Evolutionary conservation across 2,113 vertebrate genomes (phyloP).

Genomic region (Clarias gariepinus): DNA sequence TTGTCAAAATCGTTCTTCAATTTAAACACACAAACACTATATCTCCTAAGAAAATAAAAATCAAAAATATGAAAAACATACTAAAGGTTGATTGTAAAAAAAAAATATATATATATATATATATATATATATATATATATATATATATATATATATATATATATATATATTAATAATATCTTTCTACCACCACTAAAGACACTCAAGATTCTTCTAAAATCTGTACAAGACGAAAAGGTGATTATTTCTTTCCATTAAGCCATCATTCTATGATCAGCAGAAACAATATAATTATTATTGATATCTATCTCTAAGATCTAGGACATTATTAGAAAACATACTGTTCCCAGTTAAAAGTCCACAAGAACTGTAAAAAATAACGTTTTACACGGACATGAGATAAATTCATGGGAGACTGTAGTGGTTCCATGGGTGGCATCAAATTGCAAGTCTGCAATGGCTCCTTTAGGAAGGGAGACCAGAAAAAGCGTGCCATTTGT

Average conservation of each 20-base stretch:
- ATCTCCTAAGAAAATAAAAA: conserved; percentile 57
- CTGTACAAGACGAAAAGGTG: conserved; percentile 15
- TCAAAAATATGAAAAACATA: conserved; percentile 28
- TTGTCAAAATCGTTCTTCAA: neutral
- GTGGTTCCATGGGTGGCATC: conserved; percentile 31
- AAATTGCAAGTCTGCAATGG: conserved; percentile 23
- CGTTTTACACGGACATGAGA: conserved; percentile 70
- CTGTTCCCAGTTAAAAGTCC: conserved; percentile 76
- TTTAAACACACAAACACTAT: no score
- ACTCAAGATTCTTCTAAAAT: conserved; percentile 29
- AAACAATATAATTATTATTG: conserved; percentile 28
- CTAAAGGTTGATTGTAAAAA: conserved; percentile 27
- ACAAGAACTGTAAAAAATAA: conserved; percentile 70
- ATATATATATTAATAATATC: conserved; percentile 43
- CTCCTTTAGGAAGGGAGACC: conserved; percentile 21
- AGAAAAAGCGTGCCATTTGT: conserved; percentile 44
- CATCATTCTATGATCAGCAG: conserved; percentile 40
- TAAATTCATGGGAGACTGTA: conserved; percentile 37
- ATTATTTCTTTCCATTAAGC: conserved; percentile 44
- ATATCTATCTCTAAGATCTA: conserved; percentile 64
- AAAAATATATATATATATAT: no score
- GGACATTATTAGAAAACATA: conserved; percentile 72
- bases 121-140: no score
- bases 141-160: no score
- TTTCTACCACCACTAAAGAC: conserved; percentile 35